Base-by-base conservation (phyloP, 2,888 invertebrate species). In the Himalopsyche kuldschensis region DNA sequence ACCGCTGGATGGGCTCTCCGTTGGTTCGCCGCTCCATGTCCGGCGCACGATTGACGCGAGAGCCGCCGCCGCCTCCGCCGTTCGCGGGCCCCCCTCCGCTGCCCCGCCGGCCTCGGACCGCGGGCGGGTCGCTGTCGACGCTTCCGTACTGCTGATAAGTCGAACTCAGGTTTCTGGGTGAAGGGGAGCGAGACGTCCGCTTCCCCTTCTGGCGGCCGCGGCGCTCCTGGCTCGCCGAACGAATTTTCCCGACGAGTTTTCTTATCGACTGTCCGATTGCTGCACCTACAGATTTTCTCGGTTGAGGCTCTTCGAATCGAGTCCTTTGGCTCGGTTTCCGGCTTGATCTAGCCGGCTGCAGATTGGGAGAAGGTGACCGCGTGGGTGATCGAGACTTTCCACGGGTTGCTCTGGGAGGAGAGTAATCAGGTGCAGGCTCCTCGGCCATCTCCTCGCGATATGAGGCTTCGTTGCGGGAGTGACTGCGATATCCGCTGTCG, bases 191-290 rank as follows among this genome's bases (percentile, higher is more conserved):
- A 79, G 93, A 90, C 78, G 91, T 93, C 88, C 89, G 93, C 89
- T 86, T 93, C 90, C 88, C 93, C 89, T 90, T 94, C 94, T 90
- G 90, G 94, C 92, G 87, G 94, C 95, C 93, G 94, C 93, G 87
- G 93, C 93, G 90, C 96, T 92, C 84, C 80, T 85, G 84, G 79
- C 86, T 85, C 91, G 90, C 32, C 91, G 91, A 27, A 95, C 95
- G 20, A 96, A 96, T 94, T 90, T 96, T 96, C 82, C 96, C 96
- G 24, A 97, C 96, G 86, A 96, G 90, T 90, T 96, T 96, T 86
- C 96, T 93, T 87, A 96, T 94, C 27, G 96, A 96, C 88, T 96
- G 96, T 79, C 96, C 96, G 88, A 95, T 95, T 85, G 94, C 92
- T 84, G 93, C 91, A 0, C 94, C 93, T 82, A 94, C 92, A 0